Evolutionary conservation across 2,797 vertebrate species (phyloP).

Genomic region (Syncerus caffer): DNA sequence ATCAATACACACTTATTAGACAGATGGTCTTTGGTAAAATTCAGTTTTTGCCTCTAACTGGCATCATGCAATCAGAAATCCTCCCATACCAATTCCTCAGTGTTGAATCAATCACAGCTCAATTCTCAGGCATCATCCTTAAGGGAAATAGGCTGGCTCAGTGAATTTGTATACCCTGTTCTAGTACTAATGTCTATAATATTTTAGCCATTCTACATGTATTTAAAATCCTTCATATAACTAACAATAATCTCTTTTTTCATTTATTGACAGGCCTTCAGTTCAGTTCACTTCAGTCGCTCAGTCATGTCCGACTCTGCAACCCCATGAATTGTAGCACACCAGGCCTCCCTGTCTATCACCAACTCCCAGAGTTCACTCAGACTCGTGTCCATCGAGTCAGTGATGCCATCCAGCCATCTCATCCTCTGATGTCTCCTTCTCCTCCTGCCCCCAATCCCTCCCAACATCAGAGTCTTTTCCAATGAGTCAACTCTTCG

Average conservation of each 20-base stretch:
- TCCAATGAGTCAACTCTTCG: accelerated
- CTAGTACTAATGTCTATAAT: neutral
- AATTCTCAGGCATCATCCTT: neutral
- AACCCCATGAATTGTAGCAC: too few species aligned
- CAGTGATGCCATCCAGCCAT: too few species aligned
- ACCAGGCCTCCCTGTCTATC: too few species aligned
- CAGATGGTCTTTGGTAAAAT: neutral
- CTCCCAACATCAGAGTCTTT: too few species aligned
- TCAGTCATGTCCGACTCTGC: accelerated
- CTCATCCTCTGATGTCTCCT: too few species aligned
- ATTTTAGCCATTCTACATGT: neutral
- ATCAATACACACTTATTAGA: neutral
- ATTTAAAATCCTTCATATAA: neutral
- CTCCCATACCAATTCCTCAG: neutral
- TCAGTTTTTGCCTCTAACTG: neutral
- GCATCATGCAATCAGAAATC: neutral
- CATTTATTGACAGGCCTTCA: neutral
- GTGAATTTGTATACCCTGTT: neutral
- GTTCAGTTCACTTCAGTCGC: neutral
- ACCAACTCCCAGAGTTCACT: too few species aligned
- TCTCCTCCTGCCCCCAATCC: too few species aligned
- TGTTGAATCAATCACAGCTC: neutral
- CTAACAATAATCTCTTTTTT: neutral
- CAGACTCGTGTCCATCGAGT: accelerated
- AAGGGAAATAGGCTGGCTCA: neutral